Evolutionary conservation across 2,113 vertebrate genomes (phyloP).

Genomic region (Anolis carolinensis): DNA sequence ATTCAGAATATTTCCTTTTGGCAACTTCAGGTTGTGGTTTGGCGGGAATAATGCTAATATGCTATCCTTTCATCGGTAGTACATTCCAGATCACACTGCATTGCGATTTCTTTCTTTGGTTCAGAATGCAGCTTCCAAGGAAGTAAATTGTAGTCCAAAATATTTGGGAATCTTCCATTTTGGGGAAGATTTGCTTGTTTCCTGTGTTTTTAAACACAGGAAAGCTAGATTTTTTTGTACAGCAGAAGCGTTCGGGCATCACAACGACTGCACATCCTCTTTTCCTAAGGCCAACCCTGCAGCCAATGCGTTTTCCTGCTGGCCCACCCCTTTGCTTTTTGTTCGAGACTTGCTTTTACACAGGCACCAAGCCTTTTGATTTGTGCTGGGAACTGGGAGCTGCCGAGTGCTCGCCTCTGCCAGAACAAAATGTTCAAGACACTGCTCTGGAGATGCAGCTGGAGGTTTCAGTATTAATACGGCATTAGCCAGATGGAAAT

Average conservation of each 20-base stretch:
- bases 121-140: too few relatives aligned
- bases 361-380: conserved; percentile 52
- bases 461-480: conserved; percentile 66
- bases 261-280: neutral
- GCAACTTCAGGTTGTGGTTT: neutral
- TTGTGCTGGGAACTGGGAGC: conserved; percentile 56
- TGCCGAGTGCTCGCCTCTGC: conserved; percentile 72
- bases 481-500: conserved; percentile 73
- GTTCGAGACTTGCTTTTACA: neutral
- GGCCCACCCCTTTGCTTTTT: neutral
- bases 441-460: conserved; percentile 70
- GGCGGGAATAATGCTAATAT: neutral
- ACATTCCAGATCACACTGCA: neutral
- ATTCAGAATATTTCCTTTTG: neutral
- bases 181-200: too few relatives aligned
- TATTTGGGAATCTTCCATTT: too few relatives aligned
- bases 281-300: conserved; percentile 35
- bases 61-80: neutral
- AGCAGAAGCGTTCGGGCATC: too few relatives aligned
- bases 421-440: conserved; percentile 84
- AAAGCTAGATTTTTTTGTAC: too few relatives aligned
- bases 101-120: neutral
- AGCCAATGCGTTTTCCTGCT: conserved; percentile 4
- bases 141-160: too few relatives aligned
- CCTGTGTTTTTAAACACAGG: too few relatives aligned